phyloP scores from a whole-genome alignment of 2,113 vertebrate genomes.

The Furnarius figulus region DNA sequence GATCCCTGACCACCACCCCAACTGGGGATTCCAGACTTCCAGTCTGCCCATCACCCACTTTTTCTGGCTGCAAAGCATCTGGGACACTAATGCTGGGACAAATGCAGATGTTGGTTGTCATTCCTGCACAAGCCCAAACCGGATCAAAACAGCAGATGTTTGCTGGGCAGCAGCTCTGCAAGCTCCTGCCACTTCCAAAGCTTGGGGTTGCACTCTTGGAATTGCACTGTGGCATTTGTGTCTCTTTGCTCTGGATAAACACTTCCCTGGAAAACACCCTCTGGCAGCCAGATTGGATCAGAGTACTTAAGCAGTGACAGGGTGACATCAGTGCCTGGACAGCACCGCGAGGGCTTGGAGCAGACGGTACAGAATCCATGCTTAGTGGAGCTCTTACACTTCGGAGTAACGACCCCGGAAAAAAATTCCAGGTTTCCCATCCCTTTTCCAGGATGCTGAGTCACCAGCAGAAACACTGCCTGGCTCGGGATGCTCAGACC shows the following conservation, averaged over 20 bases:
- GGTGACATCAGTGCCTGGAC: fast-evolving
- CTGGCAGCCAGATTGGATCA: background rate
- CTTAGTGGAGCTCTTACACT: background rate
- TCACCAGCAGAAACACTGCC: background rate
- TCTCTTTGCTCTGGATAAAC: background rate
- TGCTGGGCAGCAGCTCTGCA: background rate
- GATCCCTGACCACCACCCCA: background rate
- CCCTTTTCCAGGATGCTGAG: background rate
- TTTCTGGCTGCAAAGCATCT: background rate
- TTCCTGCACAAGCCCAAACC: background rate
- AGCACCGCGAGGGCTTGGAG: fast-evolving
- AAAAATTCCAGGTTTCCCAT: background rate
- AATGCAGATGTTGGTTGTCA: background rate
- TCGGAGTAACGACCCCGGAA: background rate
- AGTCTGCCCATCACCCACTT: fast-evolving
- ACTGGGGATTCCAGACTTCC: fast-evolving
- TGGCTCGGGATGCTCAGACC: background rate
- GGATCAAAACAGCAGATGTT: fast-evolving
- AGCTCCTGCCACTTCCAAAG: background rate
- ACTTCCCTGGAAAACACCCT: background rate
- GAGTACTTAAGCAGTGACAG: background rate
- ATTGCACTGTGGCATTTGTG: background rate
- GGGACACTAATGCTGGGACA: background rate
- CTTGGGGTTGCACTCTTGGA: background rate
- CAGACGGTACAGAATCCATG: background rate